Percentiles rank a stretch among this genome's conserved stretches.
phyloP scores from a whole-genome alignment of 1,140 invertebrate species.

The Drosophila bifasciata region DNA sequence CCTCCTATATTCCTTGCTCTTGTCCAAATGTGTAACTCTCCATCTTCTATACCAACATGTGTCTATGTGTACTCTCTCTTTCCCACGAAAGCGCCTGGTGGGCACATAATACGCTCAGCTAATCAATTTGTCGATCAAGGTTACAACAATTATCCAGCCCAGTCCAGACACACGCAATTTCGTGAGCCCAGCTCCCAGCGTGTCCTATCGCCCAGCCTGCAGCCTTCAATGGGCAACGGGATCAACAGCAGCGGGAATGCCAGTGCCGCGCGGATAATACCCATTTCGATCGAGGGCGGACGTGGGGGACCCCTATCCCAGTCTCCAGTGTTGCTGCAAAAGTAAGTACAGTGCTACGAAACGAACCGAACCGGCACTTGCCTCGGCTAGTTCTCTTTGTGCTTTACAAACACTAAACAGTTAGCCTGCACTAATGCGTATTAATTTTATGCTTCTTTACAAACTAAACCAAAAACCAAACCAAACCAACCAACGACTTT shows the following conservation, averaged over 20 bases:
- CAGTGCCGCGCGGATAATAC: slow-evolving; percentile 72
- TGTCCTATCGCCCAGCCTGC: slow-evolving; percentile 47
- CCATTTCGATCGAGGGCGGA: slow-evolving; percentile 72
- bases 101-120: slow-evolving; percentile 82
- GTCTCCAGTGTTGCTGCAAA: slow-evolving; percentile 78
- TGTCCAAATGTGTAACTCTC: slow-evolving; percentile 61
- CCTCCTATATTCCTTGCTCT: slow-evolving; percentile 26
- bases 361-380: not conserved
- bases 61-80: slow-evolving; percentile 79
- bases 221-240: slow-evolving; percentile 51
- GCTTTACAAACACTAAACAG: slow-evolving; percentile 61
- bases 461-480: slow-evolving; percentile 39
- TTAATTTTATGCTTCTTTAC: slow-evolving; percentile 72
- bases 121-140: slow-evolving; percentile 84
- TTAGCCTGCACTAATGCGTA: slow-evolving; percentile 65
- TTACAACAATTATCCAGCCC: slow-evolving; percentile 74
- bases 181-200: slow-evolving; percentile 49
- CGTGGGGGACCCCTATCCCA: slow-evolving; percentile 76
- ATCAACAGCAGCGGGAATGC: slow-evolving; percentile 60
- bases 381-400: slow-evolving; percentile 40
- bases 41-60: slow-evolving; percentile 65
- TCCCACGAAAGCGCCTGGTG: slow-evolving; percentile 78
- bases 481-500: slow-evolving; percentile 13
- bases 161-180: slow-evolving; percentile 19
- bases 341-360: slow-evolving; percentile 63